phyloP scores from a whole-genome alignment of 2,888 invertebrate genomes.

The Chrysopilus asiliformis region DNA sequence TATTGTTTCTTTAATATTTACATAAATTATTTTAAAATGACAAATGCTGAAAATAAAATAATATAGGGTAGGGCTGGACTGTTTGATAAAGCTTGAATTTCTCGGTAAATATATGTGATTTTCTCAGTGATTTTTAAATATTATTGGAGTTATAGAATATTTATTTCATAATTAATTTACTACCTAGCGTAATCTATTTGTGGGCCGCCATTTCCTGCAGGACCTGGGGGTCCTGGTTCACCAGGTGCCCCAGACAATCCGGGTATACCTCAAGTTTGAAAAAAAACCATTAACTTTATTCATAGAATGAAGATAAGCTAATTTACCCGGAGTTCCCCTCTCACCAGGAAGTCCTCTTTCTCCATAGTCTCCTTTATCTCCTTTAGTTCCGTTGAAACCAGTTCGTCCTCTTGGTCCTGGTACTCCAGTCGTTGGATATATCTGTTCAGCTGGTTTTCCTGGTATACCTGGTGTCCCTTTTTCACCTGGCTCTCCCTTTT shows the following conservation, averaged over 20 bases:
- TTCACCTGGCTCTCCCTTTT: conserved; percentile 38
- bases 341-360: conserved; percentile 53
- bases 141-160: too few species aligned
- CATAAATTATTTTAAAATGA: too few species aligned
- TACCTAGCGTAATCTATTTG: too few species aligned
- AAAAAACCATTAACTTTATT: conserved; percentile 17
- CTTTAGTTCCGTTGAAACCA: conserved; percentile 7
- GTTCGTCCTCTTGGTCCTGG: conserved; percentile 22
- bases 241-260: conserved; percentile 45
- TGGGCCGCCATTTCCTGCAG: conserved; percentile 21
- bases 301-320: not conserved
- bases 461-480: conserved; percentile 41
- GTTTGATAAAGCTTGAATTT: too few species aligned
- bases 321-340: conserved; percentile 47
- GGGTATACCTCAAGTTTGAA: conserved; percentile 40
- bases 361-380: conserved; percentile 40
- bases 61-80: too few species aligned
- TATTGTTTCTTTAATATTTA: too few species aligned
- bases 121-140: too few species aligned
- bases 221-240: conserved; percentile 22
- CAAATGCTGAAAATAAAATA: too few species aligned
- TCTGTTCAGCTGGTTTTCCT: conserved; percentile 47
- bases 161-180: too few species aligned
- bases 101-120: too few species aligned
- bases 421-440: conserved; percentile 39